Conservation (phyloP, 1,140 invertebrate genomes). For the Trypoxylus dichotomus region DNA sequence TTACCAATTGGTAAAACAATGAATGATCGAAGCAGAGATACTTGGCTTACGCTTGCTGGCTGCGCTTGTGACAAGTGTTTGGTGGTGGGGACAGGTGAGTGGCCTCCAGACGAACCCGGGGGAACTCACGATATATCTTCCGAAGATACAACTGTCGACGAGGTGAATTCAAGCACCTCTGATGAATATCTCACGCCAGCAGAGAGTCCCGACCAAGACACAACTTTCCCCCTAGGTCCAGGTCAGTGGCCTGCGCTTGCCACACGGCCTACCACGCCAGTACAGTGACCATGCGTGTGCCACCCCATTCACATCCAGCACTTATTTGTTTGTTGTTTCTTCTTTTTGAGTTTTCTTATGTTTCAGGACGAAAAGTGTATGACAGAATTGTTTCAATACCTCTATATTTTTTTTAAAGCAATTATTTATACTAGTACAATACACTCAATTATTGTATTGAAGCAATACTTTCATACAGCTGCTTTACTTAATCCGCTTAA, state of each 20-base stretch:
- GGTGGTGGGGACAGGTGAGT: slow-evolving; percentile 28
- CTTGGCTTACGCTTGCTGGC: slow-evolving; percentile 33
- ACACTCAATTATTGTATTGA: background rate
- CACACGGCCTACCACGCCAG: slow-evolving; percentile 28
- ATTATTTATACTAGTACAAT: too few relatives aligned
- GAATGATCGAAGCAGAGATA: slow-evolving; percentile 28
- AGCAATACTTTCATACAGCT: background rate
- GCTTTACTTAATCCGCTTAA: slow-evolving; percentile 13
- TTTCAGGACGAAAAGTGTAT: background rate
- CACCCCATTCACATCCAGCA: slow-evolving; percentile 24
- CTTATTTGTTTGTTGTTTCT: slow-evolving; percentile 4
- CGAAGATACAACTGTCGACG: background rate
- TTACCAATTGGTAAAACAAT: slow-evolving; percentile 5
- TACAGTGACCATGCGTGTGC: slow-evolving; percentile 16
- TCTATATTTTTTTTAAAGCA: background rate
- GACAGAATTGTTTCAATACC: background rate
- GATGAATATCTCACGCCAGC: slow-evolving; percentile 17
- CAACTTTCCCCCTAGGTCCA: slow-evolving; percentile 29
- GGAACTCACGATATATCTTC: background rate
- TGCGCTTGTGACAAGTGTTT: slow-evolving; percentile 34
- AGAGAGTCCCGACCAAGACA: slow-evolving; percentile 26
- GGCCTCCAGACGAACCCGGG: slow-evolving; percentile 27
- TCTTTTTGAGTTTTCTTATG: background rate
- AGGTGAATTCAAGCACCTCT: background rate
- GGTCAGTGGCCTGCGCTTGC: slow-evolving; percentile 34